phyloP scores from a whole-genome alignment of 2,888 invertebrate genomes.

The Sphaerophoria rueppellii region DNA sequence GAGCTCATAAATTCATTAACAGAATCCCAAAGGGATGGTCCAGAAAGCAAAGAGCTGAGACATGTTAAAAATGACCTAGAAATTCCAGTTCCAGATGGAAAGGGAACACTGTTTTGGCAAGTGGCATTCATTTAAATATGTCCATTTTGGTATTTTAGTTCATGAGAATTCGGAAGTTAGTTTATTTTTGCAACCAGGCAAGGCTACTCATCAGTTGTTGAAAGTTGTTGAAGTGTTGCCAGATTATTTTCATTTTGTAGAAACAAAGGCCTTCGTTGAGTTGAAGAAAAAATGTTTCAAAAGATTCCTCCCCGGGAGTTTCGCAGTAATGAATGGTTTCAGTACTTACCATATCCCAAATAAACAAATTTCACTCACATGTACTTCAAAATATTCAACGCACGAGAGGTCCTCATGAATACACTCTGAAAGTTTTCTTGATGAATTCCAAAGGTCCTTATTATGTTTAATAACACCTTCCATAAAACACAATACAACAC shows the following conservation, averaged over 20 bases:
- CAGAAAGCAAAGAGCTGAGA: conserved; percentile 25
- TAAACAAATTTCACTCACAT: too few relatives aligned
- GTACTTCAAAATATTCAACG: too few relatives aligned
- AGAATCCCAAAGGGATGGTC: conserved; percentile 21
- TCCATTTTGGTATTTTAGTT: background rate
- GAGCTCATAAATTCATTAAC: conserved; percentile 68
- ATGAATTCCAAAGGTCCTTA: too few relatives aligned
- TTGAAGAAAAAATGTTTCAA: too few relatives aligned
- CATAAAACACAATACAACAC: too few relatives aligned
- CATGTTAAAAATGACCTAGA: conserved; percentile 64
- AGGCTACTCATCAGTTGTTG: conserved; percentile 3
- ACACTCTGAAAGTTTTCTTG: too few relatives aligned
- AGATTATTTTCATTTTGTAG: conserved; percentile 1
- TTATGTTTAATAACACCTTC: too few relatives aligned
- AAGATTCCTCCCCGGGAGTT: too few relatives aligned
- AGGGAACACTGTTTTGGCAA: conserved; percentile 5
- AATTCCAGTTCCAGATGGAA: conserved; percentile 37
- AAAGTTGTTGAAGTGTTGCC: background rate
- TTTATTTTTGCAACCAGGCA: background rate
- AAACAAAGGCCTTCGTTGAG: too few relatives aligned
- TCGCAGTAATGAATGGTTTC: too few relatives aligned
- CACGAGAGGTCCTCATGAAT: too few relatives aligned
- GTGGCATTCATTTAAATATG: background rate
- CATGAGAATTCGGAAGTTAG: conserved; percentile 18
- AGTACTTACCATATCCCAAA: too few relatives aligned